Percentiles rank a stretch among this genome's conserved stretches.
Evolutionary conservation across 2,888 invertebrate species (phyloP).

Genomic region (Rhorus exstirpatorius): DNA sequence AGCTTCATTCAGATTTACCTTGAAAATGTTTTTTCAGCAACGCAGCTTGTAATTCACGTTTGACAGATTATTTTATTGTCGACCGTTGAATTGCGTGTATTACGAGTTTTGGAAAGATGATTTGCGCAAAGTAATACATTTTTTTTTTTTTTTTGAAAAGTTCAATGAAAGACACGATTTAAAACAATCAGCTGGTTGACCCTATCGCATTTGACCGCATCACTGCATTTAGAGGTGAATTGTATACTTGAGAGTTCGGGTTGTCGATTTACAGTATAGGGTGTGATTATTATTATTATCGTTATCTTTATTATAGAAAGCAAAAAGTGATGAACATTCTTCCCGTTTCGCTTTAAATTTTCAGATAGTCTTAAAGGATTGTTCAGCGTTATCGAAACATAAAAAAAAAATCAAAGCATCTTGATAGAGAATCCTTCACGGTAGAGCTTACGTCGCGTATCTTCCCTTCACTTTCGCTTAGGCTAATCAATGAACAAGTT

Average conservation of each 20-base stretch:
- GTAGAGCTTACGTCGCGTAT: not conserved
- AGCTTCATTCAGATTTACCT: not conserved
- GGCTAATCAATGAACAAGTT: conserved; percentile 68
- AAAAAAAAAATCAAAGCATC: not conserved
- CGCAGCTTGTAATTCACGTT: not conserved
- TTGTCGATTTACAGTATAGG: not conserved
- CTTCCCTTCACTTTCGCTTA: conserved; percentile 47
- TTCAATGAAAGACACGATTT: too few relatives aligned
- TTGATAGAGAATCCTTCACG: not conserved
- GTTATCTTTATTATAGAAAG: too few relatives aligned
- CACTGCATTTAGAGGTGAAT: too few relatives aligned
- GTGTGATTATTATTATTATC: too few relatives aligned
- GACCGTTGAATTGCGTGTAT: not conserved
- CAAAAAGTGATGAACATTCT: too few relatives aligned
- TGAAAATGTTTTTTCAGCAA: not conserved
- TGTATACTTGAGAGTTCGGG: not conserved
- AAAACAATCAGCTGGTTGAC: too few relatives aligned
- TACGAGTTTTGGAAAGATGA: not conserved
- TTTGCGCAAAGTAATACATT: too few relatives aligned
- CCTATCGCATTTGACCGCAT: too few relatives aligned
- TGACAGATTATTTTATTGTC: not conserved
- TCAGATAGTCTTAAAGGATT: not conserved
- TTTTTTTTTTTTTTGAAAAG: too few relatives aligned
- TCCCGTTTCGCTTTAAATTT: too few relatives aligned
- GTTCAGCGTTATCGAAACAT: not conserved